phyloP scores from a whole-genome alignment of 1,140 invertebrate genomes.

The Nymphalis io region DNA sequence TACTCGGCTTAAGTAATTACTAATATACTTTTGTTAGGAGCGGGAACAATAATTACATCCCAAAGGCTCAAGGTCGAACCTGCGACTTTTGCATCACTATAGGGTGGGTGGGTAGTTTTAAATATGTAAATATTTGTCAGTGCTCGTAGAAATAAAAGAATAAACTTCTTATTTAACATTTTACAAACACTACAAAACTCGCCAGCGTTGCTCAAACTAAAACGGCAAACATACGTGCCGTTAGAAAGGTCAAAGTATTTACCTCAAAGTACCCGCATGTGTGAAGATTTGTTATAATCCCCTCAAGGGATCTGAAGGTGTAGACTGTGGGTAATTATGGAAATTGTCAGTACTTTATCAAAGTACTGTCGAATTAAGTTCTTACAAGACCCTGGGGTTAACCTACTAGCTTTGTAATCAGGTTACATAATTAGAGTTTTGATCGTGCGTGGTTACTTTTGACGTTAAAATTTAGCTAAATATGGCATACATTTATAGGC shows the following conservation, averaged over 20 bases:
- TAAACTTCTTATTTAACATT: background rate
- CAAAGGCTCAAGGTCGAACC: too few species aligned
- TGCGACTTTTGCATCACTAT: too few species aligned
- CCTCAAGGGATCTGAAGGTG: slow-evolving; percentile 31
- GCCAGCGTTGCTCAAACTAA: slow-evolving; percentile 26
- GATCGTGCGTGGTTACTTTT: background rate
- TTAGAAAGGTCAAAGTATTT: slow-evolving; percentile 43
- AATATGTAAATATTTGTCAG: too few species aligned
- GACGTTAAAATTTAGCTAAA: background rate
- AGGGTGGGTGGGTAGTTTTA: too few species aligned
- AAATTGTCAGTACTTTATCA: slow-evolving; percentile 35
- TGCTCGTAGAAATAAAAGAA: background rate
- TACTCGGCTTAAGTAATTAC: too few species aligned
- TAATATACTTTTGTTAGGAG: too few species aligned
- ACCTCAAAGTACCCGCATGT: slow-evolving; percentile 35
- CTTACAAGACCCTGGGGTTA: slow-evolving; percentile 27
- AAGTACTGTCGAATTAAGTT: slow-evolving; percentile 32
- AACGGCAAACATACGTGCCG: slow-evolving; percentile 39
- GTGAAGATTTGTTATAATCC: slow-evolving; percentile 42
- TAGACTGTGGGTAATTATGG: slow-evolving; percentile 38
- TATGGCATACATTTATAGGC: too few species aligned
- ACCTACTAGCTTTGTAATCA: background rate
- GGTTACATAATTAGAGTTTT: slow-evolving; percentile 11
- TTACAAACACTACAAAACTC: slow-evolving; percentile 7
- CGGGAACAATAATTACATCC: too few species aligned